Conservation (phyloP, 2,113 vertebrate genomes). For the Chaetorhynchus papuensis region DNA sequence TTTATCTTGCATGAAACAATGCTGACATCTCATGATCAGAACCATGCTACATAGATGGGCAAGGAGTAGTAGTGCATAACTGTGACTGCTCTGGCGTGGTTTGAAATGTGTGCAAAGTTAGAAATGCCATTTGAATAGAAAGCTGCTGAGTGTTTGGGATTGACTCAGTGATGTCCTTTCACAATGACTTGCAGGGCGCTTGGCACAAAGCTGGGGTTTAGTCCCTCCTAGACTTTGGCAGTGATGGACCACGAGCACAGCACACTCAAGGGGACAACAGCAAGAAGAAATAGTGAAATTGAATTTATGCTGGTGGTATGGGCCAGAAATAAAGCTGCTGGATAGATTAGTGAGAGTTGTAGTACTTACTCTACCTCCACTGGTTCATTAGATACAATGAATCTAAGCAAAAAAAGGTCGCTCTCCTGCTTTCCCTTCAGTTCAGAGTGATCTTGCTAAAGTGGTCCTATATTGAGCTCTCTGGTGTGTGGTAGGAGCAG, state of each 20-base stretch:
- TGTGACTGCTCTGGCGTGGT: neutral
- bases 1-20: neutral
- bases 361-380: neutral
- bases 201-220: neutral
- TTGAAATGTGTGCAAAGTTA: neutral
- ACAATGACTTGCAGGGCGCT: rapidly evolving
- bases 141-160: neutral
- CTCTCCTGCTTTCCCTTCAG: neutral
- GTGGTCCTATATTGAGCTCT: neutral
- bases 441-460: neutral
- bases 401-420: neutral
- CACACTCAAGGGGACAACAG: neutral
- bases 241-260: neutral
- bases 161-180: neutral
- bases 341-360: neutral
- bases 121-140: neutral
- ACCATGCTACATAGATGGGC: neutral
- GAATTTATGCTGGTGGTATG: neutral
- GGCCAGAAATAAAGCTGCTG: neutral
- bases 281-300: neutral
- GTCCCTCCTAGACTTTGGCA: neutral
- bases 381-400: neutral
- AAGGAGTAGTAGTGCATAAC: neutral
- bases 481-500: neutral
- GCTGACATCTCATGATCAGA: neutral